Evolutionary conservation across 2,888 invertebrate species (phyloP).

Genomic region (Lathronympha strigana): DNA sequence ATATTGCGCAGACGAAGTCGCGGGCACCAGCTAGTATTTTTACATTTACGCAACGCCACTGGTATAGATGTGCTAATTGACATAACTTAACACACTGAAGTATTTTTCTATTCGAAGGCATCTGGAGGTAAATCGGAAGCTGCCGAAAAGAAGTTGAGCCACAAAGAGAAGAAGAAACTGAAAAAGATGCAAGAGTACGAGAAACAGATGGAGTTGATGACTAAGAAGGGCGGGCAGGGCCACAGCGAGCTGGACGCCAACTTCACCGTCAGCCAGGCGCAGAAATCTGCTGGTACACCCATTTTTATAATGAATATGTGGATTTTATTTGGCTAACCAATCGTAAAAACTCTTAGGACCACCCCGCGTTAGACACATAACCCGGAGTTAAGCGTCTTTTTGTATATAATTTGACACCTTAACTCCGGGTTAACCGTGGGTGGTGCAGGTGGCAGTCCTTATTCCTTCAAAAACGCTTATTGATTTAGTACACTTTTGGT

Average conservation of each 20-base stretch:
- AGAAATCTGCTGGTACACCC: constrained; percentile 86
- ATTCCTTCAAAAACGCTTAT: too few species aligned
- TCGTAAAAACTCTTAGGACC: too few species aligned
- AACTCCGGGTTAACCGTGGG: too few species aligned
- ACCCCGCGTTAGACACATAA: too few species aligned
- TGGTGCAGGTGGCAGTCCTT: too few species aligned
- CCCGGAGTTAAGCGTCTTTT: too few species aligned
- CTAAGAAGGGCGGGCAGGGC: constrained; percentile 94
- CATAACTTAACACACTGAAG: background rate
- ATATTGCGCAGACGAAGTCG: too few species aligned
- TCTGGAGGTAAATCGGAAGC: constrained; percentile 64
- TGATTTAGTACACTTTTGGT: too few species aligned
- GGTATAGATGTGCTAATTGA: too few species aligned
- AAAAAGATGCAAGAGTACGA: constrained; percentile 96
- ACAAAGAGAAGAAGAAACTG: constrained; percentile 95
- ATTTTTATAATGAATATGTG: background rate
- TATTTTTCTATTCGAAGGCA: constrained; percentile 9
- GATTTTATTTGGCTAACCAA: too few species aligned
- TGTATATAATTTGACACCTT: too few species aligned
- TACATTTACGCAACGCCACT: background rate
- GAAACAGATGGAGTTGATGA: constrained; percentile 92
- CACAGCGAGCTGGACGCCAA: constrained; percentile 96
- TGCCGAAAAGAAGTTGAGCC: constrained; percentile 90
- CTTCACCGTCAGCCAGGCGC: constrained; percentile 96
- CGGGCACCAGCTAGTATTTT: too few species aligned